phyloP scores from a whole-genome alignment of 2,797 vertebrate species.

The Chaetophractus vellerosus region DNA sequence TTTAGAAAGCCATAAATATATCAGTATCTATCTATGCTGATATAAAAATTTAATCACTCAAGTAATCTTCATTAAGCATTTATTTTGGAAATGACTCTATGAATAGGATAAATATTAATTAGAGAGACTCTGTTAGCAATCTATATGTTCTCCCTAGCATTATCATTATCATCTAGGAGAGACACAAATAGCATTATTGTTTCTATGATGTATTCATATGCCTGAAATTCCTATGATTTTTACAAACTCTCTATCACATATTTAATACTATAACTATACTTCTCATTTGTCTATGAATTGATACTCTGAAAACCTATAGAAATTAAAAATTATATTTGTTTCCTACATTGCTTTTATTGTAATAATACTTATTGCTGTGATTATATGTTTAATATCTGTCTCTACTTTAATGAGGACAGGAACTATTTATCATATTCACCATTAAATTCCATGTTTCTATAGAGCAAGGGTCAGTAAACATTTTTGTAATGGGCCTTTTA shows the following conservation, averaged over 20 bases:
- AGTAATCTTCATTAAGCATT: background rate
- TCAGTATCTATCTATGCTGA: background rate
- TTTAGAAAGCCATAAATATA: background rate
- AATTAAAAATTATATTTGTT: background rate
- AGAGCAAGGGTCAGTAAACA: background rate
- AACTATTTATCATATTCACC: background rate
- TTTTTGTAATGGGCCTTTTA: background rate
- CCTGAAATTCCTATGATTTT: constrained; percentile 10
- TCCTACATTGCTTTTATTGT: background rate
- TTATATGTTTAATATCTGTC: background rate
- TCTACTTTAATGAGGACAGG: background rate
- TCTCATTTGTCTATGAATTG: background rate
- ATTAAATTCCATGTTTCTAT: background rate
- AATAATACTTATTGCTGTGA: background rate
- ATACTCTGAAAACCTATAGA: background rate
- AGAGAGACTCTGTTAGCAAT: background rate
- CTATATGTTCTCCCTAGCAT: background rate
- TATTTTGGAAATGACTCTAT: background rate
- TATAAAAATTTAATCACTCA: background rate
- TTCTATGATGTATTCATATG: background rate
- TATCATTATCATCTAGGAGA: constrained; percentile 13
- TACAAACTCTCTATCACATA: background rate
- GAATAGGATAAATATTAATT: constrained; percentile 21
- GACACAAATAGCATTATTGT: background rate
- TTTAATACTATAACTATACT: background rate